Evolutionary conservation across 2,797 vertebrate species (phyloP).

Genomic region (Aselliscus stoliczkanus): DNA sequence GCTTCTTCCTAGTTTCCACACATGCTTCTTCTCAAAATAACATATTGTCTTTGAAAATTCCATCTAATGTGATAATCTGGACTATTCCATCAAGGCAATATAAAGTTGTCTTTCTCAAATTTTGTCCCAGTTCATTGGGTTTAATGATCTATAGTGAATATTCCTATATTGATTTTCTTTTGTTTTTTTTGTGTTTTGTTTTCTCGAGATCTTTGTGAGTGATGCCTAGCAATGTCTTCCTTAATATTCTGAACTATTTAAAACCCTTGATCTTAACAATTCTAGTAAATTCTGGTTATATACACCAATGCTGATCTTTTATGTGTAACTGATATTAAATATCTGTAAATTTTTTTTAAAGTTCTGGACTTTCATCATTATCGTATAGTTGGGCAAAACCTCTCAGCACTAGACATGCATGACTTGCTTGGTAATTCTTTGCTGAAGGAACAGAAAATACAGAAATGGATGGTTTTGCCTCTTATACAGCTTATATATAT

Average conservation of each 20-base stretch:
- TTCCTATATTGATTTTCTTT: background rate
- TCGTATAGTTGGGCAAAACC: background rate
- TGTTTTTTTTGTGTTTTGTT: background rate
- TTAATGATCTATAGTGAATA: background rate
- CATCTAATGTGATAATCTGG: conserved; percentile 23
- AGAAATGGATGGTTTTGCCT: background rate
- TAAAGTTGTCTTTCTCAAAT: background rate
- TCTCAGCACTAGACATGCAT: background rate
- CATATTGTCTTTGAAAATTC: background rate
- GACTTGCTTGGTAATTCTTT: background rate
- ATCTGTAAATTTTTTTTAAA: background rate
- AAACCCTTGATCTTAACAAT: background rate
- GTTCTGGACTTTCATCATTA: background rate
- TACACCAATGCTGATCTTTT: background rate
- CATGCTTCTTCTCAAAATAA: background rate
- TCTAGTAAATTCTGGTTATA: background rate
- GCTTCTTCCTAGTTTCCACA: background rate
- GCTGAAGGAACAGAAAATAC: background rate
- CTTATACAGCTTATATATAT: background rate
- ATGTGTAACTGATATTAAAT: background rate
- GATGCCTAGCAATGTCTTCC: background rate
- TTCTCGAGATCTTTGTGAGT: background rate
- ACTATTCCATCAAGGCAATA: background rate
- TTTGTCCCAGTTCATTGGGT: background rate
- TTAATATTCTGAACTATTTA: background rate